These are phyloP conservation scores for Subanguina moxae DNA, from an alignment of 1,140 invertebrate species.

Conservation along the genomic window DNA sequence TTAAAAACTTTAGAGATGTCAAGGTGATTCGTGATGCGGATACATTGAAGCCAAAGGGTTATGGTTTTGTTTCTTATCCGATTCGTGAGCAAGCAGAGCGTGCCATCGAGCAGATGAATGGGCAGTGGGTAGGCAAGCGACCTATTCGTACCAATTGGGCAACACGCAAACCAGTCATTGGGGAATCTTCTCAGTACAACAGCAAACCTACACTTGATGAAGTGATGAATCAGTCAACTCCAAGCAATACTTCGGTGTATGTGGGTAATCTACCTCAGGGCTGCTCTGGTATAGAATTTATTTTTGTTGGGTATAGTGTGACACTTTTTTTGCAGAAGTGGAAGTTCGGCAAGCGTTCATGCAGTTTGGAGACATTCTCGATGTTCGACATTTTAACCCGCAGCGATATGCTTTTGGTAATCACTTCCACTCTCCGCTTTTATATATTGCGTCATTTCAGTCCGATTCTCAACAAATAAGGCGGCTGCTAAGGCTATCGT, in stretches of 20 bases:
- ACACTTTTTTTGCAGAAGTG: constrained; percentile 69
- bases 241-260: constrained; percentile 97
- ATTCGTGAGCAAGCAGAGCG: constrained; percentile 98
- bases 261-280: constrained; percentile 78
- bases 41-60: constrained; percentile 97
- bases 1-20: constrained; percentile 71
- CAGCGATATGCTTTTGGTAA: constrained; percentile 98
- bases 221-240: constrained; percentile 92
- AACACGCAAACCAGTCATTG: constrained; percentile 76
- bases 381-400: constrained; percentile 97
- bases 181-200: constrained; percentile 6
- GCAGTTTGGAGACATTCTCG: constrained; percentile 88
- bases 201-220: constrained; percentile 75
- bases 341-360: constrained; percentile 93
- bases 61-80: constrained; percentile 97
- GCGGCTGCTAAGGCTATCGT: constrained; percentile 95
- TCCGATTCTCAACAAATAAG: constrained; percentile 95
- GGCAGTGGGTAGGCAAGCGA: constrained; percentile 94
- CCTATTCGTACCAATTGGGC: constrained; percentile 99
- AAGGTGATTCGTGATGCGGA: constrained; percentile 96
- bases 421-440: too few relatives aligned
- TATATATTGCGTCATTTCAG: too few relatives aligned
- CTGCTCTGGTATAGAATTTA: constrained; percentile 18
- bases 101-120: constrained; percentile 96
- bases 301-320: too few relatives aligned